Conservation (phyloP, 2,797 vertebrate species). For the Poeciliopsis turneri region DNA sequence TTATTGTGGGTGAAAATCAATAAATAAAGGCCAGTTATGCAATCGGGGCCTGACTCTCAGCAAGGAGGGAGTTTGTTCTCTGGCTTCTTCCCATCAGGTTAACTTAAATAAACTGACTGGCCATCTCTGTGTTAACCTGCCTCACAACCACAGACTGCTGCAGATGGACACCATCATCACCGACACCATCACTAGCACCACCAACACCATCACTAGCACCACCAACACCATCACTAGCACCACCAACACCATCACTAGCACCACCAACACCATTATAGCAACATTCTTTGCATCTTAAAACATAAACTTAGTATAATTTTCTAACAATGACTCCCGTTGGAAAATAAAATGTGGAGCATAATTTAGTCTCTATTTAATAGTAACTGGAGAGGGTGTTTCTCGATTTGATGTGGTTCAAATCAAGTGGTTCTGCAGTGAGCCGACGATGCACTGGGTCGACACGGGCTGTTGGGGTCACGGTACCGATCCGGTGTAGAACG, state of each 20-base stretch:
- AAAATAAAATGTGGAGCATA: background rate
- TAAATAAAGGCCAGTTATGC: background rate
- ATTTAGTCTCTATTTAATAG: background rate
- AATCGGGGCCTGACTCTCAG: background rate
- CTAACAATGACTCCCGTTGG: background rate
- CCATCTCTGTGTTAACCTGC: background rate
- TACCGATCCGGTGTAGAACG: background rate
- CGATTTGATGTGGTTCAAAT: background rate
- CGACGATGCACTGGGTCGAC: background rate
- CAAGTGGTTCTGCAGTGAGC: background rate
- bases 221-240: no score
- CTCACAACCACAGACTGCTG: background rate
- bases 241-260: no score
- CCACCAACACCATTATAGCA: background rate
- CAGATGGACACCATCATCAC: background rate
- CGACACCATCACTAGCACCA: accelerated
- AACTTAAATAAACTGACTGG: background rate
- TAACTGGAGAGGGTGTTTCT: background rate
- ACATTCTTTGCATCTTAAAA: background rate
- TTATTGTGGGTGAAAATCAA: background rate
- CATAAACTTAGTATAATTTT: background rate
- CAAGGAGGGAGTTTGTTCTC: background rate
- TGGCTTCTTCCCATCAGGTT: background rate
- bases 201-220: no score
- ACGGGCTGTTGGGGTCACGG: background rate